Evolutionary conservation across 2,113 vertebrate genomes (phyloP).

Genomic region (Gnathonemus echidnorhynchus): DNA sequence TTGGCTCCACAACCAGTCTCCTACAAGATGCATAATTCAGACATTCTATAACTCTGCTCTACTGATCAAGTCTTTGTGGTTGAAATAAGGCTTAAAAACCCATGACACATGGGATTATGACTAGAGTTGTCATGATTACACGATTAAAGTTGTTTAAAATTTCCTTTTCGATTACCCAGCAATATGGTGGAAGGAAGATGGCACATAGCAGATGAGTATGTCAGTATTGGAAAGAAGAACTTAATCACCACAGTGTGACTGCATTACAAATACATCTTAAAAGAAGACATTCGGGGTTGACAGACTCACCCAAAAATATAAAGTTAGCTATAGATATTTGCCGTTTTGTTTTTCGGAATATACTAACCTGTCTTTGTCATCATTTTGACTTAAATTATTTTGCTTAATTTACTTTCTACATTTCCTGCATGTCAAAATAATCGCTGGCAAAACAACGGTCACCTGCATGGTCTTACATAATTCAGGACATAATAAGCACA

Average conservation of each 20-base stretch:
- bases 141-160: neutral
- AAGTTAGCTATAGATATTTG: neutral
- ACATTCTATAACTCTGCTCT: neutral
- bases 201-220: neutral
- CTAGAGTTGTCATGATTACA: neutral
- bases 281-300: neutral
- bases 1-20: neutral
- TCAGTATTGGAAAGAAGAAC: neutral
- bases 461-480: neutral
- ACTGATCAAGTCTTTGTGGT: neutral
- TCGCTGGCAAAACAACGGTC: neutral
- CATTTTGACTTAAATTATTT: neutral
- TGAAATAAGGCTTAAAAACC: neutral
- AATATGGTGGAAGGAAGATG: neutral
- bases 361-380: neutral
- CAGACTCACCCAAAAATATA: neutral
- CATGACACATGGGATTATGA: neutral
- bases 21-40: neutral
- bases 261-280: neutral
- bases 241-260: neutral
- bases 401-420: neutral
- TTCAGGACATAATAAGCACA: neutral
- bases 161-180: neutral
- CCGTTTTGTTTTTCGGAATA: neutral
- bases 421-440: neutral